Base-by-base conservation (phyloP, 2,797 vertebrate species). In the Adrianichthys oophorus region DNA sequence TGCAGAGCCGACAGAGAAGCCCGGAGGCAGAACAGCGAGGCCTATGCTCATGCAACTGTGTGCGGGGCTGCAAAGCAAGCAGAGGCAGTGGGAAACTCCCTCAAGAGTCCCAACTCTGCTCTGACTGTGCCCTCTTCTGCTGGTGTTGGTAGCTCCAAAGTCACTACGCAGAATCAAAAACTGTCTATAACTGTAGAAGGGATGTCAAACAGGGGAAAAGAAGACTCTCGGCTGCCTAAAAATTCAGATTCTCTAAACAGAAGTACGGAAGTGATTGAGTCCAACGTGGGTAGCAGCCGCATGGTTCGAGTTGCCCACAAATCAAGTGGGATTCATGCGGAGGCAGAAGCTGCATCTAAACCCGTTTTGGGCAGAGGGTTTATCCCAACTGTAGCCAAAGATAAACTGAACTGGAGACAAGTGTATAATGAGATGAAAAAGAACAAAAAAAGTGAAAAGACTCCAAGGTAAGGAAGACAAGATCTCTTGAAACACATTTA, bases 251-350 rank as follows among this genome's bases (percentile, higher is more conserved):
- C 91, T 4, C 80, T 93, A 58, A 90, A 89, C 52, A 87, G 84
- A 80, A 89, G 91, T 55, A 65, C 92, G 52, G 90, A 76, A 16
- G 47, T 69, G 50, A 87, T 86, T 4, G 92, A 95, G 71, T 89
- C 91, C 62, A 92, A 92, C 59, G 83, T 90, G 61, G 95, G 89
- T 7, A 87, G 67, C 0, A 85, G 89, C 1, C 86, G 86, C 1
- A 93, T 90, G 18, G 92, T 95, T 82, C 91, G 92, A 23, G 92
- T 94, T n/a, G 87, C 94, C n/a, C 93, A 92, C 0, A 85, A 89
- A 23, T 78, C 90, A 45, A 77, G 81, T 13, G 92, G 68, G 55
- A 80, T 48, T 7, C 91, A 92, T 41, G 65, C 62, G 0, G 90
- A 90, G 61, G 93, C 91, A 55, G 91, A 93, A 44, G 87, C 90